Percentiles rank a stretch among this genome's conserved stretches.
Evolutionary conservation across 1,140 invertebrate species (phyloP).

Genomic region (Eurosta solidaginis): DNA sequence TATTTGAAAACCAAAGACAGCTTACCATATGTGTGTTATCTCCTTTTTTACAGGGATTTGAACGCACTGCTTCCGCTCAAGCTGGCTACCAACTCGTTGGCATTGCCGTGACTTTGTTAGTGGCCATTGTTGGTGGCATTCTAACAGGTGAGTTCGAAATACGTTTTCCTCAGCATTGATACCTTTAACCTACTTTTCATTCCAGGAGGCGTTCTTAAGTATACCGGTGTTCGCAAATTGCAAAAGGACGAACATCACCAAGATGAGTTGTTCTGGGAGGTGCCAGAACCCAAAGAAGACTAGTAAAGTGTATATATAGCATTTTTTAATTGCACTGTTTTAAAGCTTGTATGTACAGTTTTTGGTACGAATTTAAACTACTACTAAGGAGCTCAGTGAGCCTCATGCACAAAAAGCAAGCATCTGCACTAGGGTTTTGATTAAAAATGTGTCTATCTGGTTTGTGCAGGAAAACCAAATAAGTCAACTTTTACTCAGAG

Average conservation of each 20-base stretch:
- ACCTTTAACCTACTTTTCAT: neutral
- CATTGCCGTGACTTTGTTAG: slow-evolving; percentile 70
- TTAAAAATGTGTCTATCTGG: too few relatives aligned
- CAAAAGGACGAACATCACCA: slow-evolving; percentile 63
- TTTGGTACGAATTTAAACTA: too few relatives aligned
- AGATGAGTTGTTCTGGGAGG: slow-evolving; percentile 65
- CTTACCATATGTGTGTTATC: neutral
- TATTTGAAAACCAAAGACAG: too few relatives aligned
- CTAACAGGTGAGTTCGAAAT: slow-evolving; percentile 71
- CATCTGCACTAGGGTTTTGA: too few relatives aligned
- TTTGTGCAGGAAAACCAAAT: too few relatives aligned
- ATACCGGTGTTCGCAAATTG: slow-evolving; percentile 60
- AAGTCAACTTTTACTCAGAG: too few relatives aligned
- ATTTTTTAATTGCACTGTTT: neutral
- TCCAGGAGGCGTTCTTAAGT: slow-evolving; percentile 61
- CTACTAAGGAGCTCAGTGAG: too few relatives aligned
- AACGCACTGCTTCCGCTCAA: slow-evolving; percentile 71
- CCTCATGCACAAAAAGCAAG: too few relatives aligned
- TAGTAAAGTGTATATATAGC: slow-evolving; percentile 44
- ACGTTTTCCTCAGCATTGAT: too few relatives aligned
- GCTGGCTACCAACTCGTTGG: slow-evolving; percentile 79
- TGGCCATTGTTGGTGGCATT: slow-evolving; percentile 76
- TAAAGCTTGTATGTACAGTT: neutral
- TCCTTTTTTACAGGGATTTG: slow-evolving; percentile 60
- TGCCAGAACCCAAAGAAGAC: slow-evolving; percentile 60